Base-by-base conservation (phyloP, 37 sponge, comb jelly and placozoan species). In the Beroe ovata region DNA sequence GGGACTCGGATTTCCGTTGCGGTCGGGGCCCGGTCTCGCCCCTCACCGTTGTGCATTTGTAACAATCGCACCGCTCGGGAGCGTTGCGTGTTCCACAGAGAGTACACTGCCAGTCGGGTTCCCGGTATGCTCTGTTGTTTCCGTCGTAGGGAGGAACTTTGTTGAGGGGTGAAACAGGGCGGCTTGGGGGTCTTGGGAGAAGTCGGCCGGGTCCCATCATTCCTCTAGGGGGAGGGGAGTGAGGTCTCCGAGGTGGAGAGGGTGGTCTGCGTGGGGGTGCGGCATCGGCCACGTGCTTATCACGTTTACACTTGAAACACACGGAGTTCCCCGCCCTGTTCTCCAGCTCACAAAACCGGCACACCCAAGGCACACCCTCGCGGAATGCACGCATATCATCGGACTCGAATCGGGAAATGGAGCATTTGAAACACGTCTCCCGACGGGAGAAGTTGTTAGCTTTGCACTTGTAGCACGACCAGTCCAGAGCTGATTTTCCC, bases 251-350 rank as follows among this genome's bases (percentile, higher is more conserved):
- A 14, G 8, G 4, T 23, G 4, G 8, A 4, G 29, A 20, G 63
- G 63, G 29, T 25, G 22, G 63, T 25, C 8, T 26, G 63, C 29
- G 28, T 47, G 54, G 69, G 18, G 84, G 54, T 1, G 20, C 41
- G 1, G 23, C 54, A 16, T 77, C 84, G 20, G 84, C 84, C 28
- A n/a, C 47, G 1, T 40, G 8, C 84, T 41, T 38, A 14, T 1
- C 4, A 14, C 54, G 21, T 36, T 77, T 77, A 54, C 84, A 77
- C 47, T 77, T 77, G 84, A 77, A 77, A 40, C 84, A 77, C 8
- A 42, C 28, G 1, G 14, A 42, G 22, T 35, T 77, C 23, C 14
- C 11, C 21, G 47, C 54, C 39, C 26, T n/a, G 28, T 42, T 42
- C 25, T 42, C 84, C 23, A 77, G 28, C 28, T 38, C 25, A 23